A percentile compares a stretch with the other conserved stretches of the same genome.
phyloP scores from a whole-genome alignment of 2,113 vertebrate genomes.

The Corvus cornix region DNA sequence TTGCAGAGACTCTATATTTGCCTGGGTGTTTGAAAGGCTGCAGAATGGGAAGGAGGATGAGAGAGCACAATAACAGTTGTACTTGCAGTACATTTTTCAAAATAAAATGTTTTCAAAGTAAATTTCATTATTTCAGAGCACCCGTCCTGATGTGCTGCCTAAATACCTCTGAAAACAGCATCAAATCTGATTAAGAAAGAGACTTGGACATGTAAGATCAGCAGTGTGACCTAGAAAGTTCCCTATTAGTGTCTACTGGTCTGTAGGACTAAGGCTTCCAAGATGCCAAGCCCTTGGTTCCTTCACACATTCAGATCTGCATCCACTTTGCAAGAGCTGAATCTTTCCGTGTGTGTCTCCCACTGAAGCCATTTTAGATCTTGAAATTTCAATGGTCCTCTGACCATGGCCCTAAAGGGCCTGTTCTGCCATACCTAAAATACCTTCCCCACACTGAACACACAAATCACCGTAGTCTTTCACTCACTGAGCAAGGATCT shows the following conservation, averaged over 20 bases:
- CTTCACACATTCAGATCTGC: not conserved
- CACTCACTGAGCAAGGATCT: not conserved
- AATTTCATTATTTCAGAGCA: not conserved
- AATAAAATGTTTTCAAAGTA: not conserved
- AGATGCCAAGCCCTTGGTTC: not conserved
- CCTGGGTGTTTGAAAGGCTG: not conserved
- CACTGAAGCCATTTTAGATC: not conserved
- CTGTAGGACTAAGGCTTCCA: not conserved
- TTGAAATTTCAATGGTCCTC: not conserved
- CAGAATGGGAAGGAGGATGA: not conserved
- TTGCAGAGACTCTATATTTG: not conserved
- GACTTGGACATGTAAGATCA: not conserved
- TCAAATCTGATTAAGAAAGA: not conserved
- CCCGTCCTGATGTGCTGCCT: not conserved
- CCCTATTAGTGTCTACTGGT: not conserved
- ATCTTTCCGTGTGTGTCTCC: not conserved
- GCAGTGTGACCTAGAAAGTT: not conserved
- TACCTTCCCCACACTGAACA: not conserved
- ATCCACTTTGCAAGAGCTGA: not conserved
- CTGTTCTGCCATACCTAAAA: not conserved
- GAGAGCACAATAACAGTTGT: not conserved
- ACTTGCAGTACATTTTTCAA: not conserved
- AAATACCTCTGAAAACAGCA: not conserved
- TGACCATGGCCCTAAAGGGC: rapidly evolving
- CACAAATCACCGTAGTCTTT: not conserved